Evolutionary conservation across 2,113 vertebrate species (phyloP).

Genomic region (Urocolius indicus): DNA sequence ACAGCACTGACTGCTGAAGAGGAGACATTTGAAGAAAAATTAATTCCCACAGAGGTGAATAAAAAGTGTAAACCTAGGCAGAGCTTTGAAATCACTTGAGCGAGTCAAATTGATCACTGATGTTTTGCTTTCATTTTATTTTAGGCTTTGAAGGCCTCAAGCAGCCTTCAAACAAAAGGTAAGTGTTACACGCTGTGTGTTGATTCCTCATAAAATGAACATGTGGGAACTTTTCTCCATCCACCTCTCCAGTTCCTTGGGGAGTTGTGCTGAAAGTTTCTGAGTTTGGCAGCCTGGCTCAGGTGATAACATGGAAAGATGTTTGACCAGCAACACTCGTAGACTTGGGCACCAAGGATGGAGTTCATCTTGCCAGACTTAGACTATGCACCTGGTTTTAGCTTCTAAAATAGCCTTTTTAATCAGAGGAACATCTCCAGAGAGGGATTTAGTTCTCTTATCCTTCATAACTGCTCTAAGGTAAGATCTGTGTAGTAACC

Average conservation of each 20-base stretch:
- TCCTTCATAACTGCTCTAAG: background rate
- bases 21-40: background rate
- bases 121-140: constrained; percentile 41
- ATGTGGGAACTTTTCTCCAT: background rate
- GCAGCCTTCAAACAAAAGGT: constrained; percentile 46
- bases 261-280: background rate
- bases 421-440: background rate
- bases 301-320: background rate
- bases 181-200: background rate
- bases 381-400: background rate
- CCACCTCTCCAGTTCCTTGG: background rate
- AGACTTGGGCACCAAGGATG: background rate
- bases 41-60: background rate
- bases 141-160: constrained; percentile 34
- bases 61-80: background rate
- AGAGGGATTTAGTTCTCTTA: background rate
- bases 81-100: background rate
- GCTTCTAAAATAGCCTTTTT: background rate
- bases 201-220: background rate
- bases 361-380: background rate
- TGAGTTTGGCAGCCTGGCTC: background rate
- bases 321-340: background rate
- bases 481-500: background rate
- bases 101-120: background rate
- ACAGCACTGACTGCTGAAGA: background rate